Evolutionary conservation across 1,140 invertebrate species (phyloP).

Genomic region (Drosophila pseudoananassae): DNA sequence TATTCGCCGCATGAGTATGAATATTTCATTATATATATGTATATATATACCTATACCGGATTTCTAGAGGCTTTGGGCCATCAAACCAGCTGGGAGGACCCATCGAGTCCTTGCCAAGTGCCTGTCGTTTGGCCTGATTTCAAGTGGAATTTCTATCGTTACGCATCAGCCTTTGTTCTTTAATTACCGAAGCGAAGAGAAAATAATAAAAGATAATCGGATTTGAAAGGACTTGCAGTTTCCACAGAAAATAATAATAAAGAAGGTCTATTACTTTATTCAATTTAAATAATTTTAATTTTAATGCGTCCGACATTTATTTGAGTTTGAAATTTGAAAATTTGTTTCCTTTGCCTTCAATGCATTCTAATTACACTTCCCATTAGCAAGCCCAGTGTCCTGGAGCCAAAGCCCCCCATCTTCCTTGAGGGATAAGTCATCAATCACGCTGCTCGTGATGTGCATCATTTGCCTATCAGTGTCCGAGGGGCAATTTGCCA

Average conservation of each 20-base stretch:
- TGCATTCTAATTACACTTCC: conserved; percentile 11
- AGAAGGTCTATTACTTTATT: neutral
- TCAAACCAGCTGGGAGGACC: conserved; percentile 51
- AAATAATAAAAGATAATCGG: conserved; percentile 13
- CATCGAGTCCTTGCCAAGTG: conserved; percentile 49
- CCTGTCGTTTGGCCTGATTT: conserved; percentile 59
- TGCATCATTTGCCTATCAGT: conserved; percentile 48
- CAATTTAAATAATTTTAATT: neutral
- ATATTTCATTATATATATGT: conserved; percentile 73
- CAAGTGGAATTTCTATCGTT: conserved; percentile 31
- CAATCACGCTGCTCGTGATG: conserved; percentile 34
- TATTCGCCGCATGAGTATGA: conserved; percentile 44
- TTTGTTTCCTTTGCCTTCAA: neutral
- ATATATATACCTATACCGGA: conserved; percentile 51
- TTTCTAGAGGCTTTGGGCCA: conserved; percentile 49
- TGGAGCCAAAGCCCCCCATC: neutral
- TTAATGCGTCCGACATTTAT: neutral
- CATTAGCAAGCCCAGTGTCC: conserved; percentile 23
- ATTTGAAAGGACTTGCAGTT: conserved; percentile 3
- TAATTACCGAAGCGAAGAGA: conserved; percentile 26
- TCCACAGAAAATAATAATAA: neutral
- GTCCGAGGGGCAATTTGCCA: conserved; percentile 31
- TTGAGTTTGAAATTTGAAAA: neutral
- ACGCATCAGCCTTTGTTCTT: conserved; percentile 10
- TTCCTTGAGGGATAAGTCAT: conserved; percentile 29